Percentiles rank a stretch among this genome's conserved stretches.
phyloP scores from a whole-genome alignment of 2,888 invertebrate species.

The Nycteola revayana region DNA sequence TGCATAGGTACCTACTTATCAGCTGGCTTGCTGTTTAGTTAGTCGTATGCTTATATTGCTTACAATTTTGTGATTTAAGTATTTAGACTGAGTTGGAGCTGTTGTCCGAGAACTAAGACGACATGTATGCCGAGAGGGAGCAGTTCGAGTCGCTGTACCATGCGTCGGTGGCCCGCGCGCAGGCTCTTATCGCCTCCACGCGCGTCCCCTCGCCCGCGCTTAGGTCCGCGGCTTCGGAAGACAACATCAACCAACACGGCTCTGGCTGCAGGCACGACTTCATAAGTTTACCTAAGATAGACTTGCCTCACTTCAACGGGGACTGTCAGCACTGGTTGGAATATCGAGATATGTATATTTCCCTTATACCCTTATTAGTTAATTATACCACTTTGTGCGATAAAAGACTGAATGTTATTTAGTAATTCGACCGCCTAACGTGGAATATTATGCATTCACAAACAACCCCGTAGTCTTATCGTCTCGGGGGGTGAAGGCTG shows the following conservation, averaged over 20 bases:
- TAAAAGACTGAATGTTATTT: slow-evolving; percentile 30
- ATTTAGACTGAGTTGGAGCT: slow-evolving; percentile 1
- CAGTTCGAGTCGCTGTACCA: background rate
- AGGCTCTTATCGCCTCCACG: background rate
- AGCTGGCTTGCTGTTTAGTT: too few relatives aligned
- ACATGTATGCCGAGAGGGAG: background rate
- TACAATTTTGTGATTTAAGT: too few relatives aligned
- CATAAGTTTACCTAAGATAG: slow-evolving; percentile 1
- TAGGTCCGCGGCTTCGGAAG: background rate
- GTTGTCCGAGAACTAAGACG: background rate
- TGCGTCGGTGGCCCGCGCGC: background rate
- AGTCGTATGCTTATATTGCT: too few relatives aligned
- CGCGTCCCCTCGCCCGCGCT: background rate
- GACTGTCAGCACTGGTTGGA: background rate
- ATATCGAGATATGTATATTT: slow-evolving; percentile 3
- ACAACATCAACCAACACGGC: background rate
- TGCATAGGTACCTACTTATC: too few relatives aligned
- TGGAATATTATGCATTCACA: slow-evolving; percentile 31
- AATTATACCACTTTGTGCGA: slow-evolving; percentile 28
- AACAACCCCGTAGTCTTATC: slow-evolving; percentile 31
- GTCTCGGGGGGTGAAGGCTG: slow-evolving; percentile 27
- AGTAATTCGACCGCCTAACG: slow-evolving; percentile 16
- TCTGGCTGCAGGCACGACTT: background rate
- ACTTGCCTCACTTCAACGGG: background rate
- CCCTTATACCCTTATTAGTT: slow-evolving; percentile 10